Conservation (phyloP, 2,113 vertebrate species). For the Syrmaticus mikado region DNA sequence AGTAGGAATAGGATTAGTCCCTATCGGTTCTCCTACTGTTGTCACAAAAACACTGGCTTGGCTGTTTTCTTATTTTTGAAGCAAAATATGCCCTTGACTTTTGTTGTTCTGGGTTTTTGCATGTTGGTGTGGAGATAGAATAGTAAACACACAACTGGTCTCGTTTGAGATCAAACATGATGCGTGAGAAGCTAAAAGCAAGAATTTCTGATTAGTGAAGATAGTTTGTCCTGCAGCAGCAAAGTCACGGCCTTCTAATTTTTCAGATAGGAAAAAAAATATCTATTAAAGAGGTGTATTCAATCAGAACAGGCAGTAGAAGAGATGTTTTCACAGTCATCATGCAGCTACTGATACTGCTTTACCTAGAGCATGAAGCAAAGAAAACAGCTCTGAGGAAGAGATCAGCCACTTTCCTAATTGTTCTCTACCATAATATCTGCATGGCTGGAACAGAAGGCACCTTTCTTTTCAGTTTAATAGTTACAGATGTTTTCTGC, state of each 20-base stretch:
- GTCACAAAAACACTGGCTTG: not conserved
- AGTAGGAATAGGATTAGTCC: not conserved
- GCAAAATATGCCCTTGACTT: not conserved
- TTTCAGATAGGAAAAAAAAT: not conserved
- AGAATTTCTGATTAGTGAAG: not conserved
- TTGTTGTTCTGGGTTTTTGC: not conserved
- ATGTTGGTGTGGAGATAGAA: not conserved
- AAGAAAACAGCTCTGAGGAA: not conserved
- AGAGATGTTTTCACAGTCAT: not conserved
- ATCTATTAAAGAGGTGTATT: not conserved
- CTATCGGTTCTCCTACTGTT: not conserved
- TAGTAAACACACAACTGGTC: not conserved
- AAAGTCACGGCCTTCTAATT: not conserved
- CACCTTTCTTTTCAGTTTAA: constrained; percentile 18
- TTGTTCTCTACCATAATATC: not conserved
- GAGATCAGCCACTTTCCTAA: not conserved
- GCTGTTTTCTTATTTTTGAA: not conserved
- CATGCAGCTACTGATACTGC: not conserved
- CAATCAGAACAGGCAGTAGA: not conserved
- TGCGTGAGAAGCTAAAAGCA: not conserved
- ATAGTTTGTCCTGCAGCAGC: not conserved
- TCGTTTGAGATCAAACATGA: not conserved
- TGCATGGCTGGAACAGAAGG: not conserved
- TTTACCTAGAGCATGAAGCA: not conserved
- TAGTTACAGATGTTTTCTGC: not conserved